phyloP scores from a whole-genome alignment of 2,888 invertebrate genomes.

The Leucozona laternaria region DNA sequence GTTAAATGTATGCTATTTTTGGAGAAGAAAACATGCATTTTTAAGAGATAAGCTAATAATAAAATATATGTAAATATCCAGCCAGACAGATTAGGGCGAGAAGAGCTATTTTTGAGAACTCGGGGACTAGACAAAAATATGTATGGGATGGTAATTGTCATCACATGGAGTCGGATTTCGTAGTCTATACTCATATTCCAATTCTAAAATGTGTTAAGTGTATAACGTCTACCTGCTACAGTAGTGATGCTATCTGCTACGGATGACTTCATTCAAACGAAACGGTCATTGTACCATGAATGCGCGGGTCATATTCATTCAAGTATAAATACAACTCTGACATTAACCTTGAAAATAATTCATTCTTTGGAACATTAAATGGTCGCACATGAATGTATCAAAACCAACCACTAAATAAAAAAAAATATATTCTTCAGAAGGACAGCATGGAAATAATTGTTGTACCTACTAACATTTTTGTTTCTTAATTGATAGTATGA shows the following conservation, averaged over 20 bases:
- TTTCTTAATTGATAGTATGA: neutral
- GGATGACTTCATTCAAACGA: neutral
- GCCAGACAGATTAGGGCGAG: no score
- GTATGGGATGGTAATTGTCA: no score
- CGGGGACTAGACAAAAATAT: no score
- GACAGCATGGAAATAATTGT: neutral
- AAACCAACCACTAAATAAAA: neutral
- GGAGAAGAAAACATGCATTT: no score
- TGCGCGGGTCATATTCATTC: neutral
- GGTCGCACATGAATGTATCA: neutral
- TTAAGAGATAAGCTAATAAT: no score
- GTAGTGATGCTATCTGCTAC: neutral
- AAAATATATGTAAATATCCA: no score
- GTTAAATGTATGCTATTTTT: no score
- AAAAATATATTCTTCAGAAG: neutral
- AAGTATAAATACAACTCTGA: conserved; percentile 1
- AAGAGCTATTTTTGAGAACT: neutral
- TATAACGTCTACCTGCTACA: neutral
- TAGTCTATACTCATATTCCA: neutral
- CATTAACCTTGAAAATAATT: conserved; percentile 22
- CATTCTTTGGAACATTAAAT: conserved; percentile 30
- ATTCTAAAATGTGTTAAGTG: neutral
- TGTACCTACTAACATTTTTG: neutral
- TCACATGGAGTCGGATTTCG: neutral
- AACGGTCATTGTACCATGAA: conserved; percentile 19